Base-by-base conservation (phyloP, 2,888 invertebrate species). In the Xylota segnis region DNA sequence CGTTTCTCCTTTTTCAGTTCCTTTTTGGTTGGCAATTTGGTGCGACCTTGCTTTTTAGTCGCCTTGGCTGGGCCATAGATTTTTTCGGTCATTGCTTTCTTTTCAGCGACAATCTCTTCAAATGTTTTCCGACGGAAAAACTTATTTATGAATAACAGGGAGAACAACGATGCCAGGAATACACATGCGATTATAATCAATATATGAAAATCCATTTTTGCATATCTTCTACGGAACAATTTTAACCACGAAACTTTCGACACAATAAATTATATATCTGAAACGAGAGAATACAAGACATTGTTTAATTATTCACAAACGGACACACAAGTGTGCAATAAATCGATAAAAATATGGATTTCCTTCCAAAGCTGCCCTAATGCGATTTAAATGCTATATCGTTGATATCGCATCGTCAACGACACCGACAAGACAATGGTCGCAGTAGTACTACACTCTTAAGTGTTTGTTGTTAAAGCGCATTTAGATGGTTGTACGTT, bases 141-240 rank as follows among this genome's bases (percentile, higher is more conserved):
- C 88, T 92, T 92, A 79, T 92, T 92, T 74, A 92, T 91, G 83
- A 92, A 91, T 66, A 92, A 87, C 77, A 92, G 89, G 23, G 92
- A 92, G 68, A 90, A 88, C 72, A 92, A 88, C 50, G 92, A 92
- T 23, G 90, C 91, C 88, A 91, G 89, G 88, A 92, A 91, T 65
- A 92, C 91, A 88, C 92, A 91, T 87, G 91, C 90, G 89, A 92
- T 92, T 87, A 92, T 91, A 88, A 91, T 90, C 88, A 92, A 90
- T 88, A 92, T 90, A 88, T 92, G 91, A 81, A 92, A 90, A 90
- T 92, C 92, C 92, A 92, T 92, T 88, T 90, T 92, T 91, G 91
- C 91, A 91, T 92, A 91, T 84, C 90, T 90, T 90, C 82, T 76
- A 81, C 56, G 43, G 27, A 63, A 71, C 59, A 84, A 79, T 75